Evolutionary conservation across 2,888 invertebrate species (phyloP).

Genomic region (Bruchidius siliquastri): DNA sequence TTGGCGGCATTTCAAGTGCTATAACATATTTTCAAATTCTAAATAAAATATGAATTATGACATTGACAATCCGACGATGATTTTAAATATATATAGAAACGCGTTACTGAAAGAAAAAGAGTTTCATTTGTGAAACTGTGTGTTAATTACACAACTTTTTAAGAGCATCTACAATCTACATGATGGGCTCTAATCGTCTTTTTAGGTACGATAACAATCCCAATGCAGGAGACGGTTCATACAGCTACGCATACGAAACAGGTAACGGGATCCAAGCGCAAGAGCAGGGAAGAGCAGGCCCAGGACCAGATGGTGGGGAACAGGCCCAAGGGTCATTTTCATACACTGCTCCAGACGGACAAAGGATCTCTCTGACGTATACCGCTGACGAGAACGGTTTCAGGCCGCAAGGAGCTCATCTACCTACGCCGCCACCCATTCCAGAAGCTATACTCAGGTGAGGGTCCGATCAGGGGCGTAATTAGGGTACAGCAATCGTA

Average conservation of each 20-base stretch:
- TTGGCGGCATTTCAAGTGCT: too few species aligned
- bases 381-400: constrained; percentile 58
- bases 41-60: too few species aligned
- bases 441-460: constrained; percentile 55
- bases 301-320: constrained; percentile 41
- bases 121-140: too few species aligned
- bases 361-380: constrained; percentile 52
- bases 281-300: constrained; percentile 43
- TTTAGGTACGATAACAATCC: constrained; percentile 33
- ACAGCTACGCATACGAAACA: constrained; percentile 51
- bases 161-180: too few species aligned
- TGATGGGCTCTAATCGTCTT: neutral
- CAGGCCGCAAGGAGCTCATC: constrained; percentile 52
- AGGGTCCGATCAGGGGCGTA: neutral
- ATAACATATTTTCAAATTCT: too few species aligned
- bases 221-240: constrained; percentile 39
- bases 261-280: constrained; percentile 47
- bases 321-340: constrained; percentile 53
- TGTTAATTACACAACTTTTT: too few species aligned
- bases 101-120: too few species aligned
- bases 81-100: too few species aligned
- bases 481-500: too few species aligned
- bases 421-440: constrained; percentile 58
- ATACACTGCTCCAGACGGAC: constrained; percentile 57
- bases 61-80: too few species aligned